phyloP scores from a whole-genome alignment of 2,113 vertebrate genomes.

The Protobothrops flavoviridis region DNA sequence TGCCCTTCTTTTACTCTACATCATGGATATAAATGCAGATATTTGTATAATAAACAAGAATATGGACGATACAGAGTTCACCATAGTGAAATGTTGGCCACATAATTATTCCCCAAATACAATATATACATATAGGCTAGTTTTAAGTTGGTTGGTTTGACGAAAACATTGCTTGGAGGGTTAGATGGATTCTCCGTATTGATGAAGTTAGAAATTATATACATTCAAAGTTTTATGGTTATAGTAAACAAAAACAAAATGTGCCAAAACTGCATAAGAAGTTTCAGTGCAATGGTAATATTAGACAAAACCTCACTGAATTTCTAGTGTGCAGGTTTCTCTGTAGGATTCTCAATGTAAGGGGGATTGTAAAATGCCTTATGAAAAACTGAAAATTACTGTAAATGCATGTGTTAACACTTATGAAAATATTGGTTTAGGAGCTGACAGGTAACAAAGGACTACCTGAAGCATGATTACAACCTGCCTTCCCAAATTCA shows the following conservation, averaged over 20 bases:
- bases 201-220: not conserved
- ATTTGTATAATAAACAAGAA: not conserved
- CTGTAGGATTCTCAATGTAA: not conserved
- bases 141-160: not conserved
- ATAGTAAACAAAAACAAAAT: not conserved
- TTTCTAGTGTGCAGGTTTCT: not conserved
- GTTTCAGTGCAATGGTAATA: not conserved
- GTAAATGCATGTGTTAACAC: not conserved
- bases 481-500: not conserved
- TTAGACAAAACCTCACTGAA: not conserved
- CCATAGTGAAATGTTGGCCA: not conserved
- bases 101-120: not conserved
- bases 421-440: not conserved
- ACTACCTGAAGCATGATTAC: not conserved
- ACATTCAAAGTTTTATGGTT: not conserved
- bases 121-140: not conserved
- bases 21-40: not conserved
- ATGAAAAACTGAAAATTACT: not conserved
- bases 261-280: not conserved
- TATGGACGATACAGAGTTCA: not conserved
- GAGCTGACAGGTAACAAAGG: not conserved
- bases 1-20: not conserved
- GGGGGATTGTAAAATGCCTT: not conserved
- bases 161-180: not conserved
- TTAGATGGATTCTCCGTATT: not conserved